Percentiles rank a stretch among this genome's conserved stretches.
Evolutionary conservation across 2,888 invertebrate genomes (phyloP).

Genomic region (Allygus modestus): DNA sequence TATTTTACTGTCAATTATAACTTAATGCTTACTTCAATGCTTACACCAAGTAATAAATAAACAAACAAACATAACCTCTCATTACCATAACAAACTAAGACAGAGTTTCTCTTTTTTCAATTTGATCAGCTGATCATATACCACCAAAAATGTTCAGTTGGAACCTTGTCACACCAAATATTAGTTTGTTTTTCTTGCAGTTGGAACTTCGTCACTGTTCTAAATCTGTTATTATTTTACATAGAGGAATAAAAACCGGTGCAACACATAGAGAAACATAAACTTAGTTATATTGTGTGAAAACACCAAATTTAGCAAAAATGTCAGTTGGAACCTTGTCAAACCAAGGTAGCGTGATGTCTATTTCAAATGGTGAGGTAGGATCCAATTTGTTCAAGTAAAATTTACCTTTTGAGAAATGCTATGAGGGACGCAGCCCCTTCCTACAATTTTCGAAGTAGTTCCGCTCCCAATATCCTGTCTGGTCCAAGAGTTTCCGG

Average conservation of each 20-base stretch:
- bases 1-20: background rate
- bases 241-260: conserved; percentile 33
- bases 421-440: too few species aligned
- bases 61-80: conserved; percentile 36
- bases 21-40: too few species aligned
- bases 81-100: conserved; percentile 31
- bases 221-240: conserved; percentile 32
- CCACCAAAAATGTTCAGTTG: conserved; percentile 30
- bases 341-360: conserved; percentile 31
- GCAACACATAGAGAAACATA: conserved; percentile 16
- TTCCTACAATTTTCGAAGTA: too few species aligned
- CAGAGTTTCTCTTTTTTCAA: conserved; percentile 29
- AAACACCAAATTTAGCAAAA: conserved; percentile 20
- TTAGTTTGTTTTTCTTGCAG: conserved; percentile 27
- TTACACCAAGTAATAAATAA: conserved; percentile 26
- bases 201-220: conserved; percentile 27
- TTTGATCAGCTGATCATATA: conserved; percentile 34
- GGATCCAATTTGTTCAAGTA: too few species aligned
- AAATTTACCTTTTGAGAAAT: too few species aligned
- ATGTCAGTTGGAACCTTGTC: conserved; percentile 35
- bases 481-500: too few species aligned
- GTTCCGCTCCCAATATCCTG: too few species aligned
- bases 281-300: conserved; percentile 26
- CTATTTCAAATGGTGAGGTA: too few species aligned
- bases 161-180: conserved; percentile 34